Conservation (phyloP, 2,113 vertebrate genomes). For the Actenoides lindsayi region DNA sequence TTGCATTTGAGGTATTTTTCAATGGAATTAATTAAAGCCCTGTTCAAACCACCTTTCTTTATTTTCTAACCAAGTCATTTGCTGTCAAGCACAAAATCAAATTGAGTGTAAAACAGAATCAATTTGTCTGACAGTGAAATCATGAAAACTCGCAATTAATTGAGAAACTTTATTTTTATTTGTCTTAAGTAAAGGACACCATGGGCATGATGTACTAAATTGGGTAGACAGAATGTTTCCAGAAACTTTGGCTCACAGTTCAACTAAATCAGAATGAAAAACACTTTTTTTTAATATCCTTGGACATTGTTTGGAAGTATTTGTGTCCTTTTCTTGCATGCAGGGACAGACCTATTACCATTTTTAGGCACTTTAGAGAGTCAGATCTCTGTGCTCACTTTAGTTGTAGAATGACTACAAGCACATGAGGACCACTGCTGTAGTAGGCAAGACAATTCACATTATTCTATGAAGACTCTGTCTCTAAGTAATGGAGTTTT, state of each 20-base stretch:
- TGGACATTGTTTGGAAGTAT: background rate
- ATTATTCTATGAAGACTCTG: background rate
- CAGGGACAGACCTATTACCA: background rate
- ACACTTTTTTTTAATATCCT: background rate
- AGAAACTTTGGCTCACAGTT: background rate
- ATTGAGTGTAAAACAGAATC: slow-evolving; percentile 57
- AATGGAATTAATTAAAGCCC: slow-evolving; percentile 65
- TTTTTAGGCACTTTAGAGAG: background rate
- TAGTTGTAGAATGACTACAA: background rate
- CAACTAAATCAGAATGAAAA: background rate
- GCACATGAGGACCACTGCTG: rapidly evolving
- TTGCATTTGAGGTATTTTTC: slow-evolving; percentile 55
- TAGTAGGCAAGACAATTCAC: background rate
- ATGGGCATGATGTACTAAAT: background rate
- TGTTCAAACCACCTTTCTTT: slow-evolving; percentile 28
- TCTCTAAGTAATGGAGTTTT: background rate
- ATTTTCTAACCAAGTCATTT: slow-evolving; percentile 44
- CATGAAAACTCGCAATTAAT: slow-evolving; percentile 8
- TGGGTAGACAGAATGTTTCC: background rate
- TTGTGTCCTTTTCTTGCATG: background rate
- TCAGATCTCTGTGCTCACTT: background rate
- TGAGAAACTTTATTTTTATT: slow-evolving; percentile 35
- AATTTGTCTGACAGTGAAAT: slow-evolving; percentile 54
- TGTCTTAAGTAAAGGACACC: background rate
- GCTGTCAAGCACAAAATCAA: slow-evolving; percentile 51